Conservation (phyloP, 2,888 invertebrate genomes). For the Volucella bombylans region DNA sequence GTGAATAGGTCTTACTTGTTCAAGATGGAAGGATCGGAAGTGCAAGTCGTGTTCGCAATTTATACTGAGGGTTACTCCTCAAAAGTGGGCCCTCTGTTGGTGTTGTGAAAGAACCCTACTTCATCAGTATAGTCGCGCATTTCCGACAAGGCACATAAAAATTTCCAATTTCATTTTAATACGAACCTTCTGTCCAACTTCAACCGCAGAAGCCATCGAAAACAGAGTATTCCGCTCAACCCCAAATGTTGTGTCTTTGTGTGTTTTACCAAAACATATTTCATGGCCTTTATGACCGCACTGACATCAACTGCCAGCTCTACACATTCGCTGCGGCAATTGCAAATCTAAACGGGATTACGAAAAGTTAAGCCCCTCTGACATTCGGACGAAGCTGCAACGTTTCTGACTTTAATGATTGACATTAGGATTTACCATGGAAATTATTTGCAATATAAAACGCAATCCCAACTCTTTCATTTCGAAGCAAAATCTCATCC, state of each 20-base stretch:
- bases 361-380: slow-evolving; percentile 67
- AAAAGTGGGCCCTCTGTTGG: too few species aligned
- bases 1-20: too few species aligned
- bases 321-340: slow-evolving; percentile 42
- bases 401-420: slow-evolving; percentile 72
- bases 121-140: too few species aligned
- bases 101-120: too few species aligned
- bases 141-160: too few species aligned
- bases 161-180: too few species aligned
- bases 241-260: background rate
- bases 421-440: slow-evolving; percentile 73
- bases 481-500: slow-evolving; percentile 56
- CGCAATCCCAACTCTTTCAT: slow-evolving; percentile 25
- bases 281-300: slow-evolving; percentile 63
- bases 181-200: background rate
- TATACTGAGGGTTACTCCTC: too few species aligned
- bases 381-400: slow-evolving; percentile 30
- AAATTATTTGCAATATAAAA: slow-evolving; percentile 72
- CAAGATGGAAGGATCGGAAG: too few species aligned
- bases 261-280: slow-evolving; percentile 56
- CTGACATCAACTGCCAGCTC: slow-evolving; percentile 44
- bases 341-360: slow-evolving; percentile 70
- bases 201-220: background rate
- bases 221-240: too few species aligned
- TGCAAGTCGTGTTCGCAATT: too few species aligned